Conservation (phyloP, 2,888 invertebrate species). For the Agonopterix subpropinquella region DNA sequence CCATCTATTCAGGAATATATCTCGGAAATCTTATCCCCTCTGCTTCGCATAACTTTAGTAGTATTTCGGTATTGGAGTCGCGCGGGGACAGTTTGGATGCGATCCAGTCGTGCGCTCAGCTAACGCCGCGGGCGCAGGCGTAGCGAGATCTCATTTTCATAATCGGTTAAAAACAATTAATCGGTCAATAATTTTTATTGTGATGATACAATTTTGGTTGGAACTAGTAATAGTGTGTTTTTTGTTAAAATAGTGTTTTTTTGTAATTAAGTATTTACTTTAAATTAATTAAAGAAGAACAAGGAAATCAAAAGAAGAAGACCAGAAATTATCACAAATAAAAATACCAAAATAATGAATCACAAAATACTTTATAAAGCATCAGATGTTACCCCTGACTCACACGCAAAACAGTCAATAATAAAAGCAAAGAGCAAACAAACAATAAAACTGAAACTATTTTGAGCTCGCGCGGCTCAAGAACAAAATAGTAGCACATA, state of each 20-base stretch:
- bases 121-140: conserved; percentile 28
- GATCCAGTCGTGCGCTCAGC: conserved; percentile 59
- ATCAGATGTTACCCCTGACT: conserved; percentile 27
- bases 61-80: conserved; percentile 66
- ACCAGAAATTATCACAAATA: too few species aligned
- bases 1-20: conserved; percentile 17
- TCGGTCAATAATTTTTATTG: too few species aligned
- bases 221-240: too few species aligned
- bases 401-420: conserved; percentile 30
- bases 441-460: conserved; percentile 54
- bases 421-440: conserved; percentile 56
- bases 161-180: background rate
- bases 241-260: too few species aligned
- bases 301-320: too few species aligned
- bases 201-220: too few species aligned
- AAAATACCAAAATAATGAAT: too few species aligned
- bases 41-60: conserved; percentile 42
- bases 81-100: conserved; percentile 69
- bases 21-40: conserved; percentile 53
- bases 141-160: conserved; percentile 2
- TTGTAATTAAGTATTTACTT: too few species aligned
- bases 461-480: conserved; percentile 48
- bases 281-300: too few species aligned
- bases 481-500: conserved; percentile 39
- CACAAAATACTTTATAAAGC: too few species aligned